Evolutionary conservation across 1,140 invertebrate species (phyloP), one percentile per base, ranked within the genome.

Genomic region (Eufriesea mexicana): DNA sequence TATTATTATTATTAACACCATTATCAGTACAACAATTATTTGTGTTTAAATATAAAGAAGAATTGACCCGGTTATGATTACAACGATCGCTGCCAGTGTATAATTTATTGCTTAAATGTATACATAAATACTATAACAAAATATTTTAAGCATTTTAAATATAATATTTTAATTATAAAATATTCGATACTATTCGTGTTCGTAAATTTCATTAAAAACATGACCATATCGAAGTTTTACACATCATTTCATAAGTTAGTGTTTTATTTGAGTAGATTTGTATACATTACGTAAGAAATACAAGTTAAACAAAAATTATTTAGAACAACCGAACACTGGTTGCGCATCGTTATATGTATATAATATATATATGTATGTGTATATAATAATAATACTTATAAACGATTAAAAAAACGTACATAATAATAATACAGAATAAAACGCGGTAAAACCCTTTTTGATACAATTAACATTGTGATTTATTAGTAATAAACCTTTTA

Each of bases 401-500:
- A 81, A 80, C 42, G 77, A 90, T 88, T 73, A 72, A 54, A 66
- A 74, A 84, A 70, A 45, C 72, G 14, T 80, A 85, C 35, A 35
- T 35, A 35, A 35, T 67, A 49, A 75, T 79, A 84, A 49, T 78
- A 75, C 62, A 86, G 67, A 82, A 25, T 79, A 86, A 84, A 64
- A 81, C 42, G 74, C 70, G 84, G 79, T 80, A 68, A 91, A 86
- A 73, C 89, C 89, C 90, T 92, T 91, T 84, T 87, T 90, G 84
- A 85, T 89, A 91, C 87, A 72, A 90, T 91, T 91, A 91, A 92
- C 90, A 91, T 74, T 79, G 91, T 92, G 89, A 89, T 89, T 91
- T 89, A 79, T 89, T 85, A 86, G 84, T 92, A 92, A 92, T 91
- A 92, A 92, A 91, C 86, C 90, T 90, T 64, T 79, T 88, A 67